Base-by-base conservation (phyloP, 2,888 invertebrate genomes). In the Spilarctia lutea region DNA sequence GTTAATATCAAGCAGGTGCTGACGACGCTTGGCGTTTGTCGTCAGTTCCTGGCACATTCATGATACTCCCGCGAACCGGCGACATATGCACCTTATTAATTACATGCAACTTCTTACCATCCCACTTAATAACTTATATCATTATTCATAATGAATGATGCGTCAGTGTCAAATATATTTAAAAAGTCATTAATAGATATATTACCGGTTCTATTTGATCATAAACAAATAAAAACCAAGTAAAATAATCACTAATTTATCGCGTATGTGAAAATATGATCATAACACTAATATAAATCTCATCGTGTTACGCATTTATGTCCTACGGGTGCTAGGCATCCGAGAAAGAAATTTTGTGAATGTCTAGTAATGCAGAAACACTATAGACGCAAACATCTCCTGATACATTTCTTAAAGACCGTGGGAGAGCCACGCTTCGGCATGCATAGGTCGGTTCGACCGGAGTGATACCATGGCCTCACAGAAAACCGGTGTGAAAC, bases 81-180 rank as follows among this genome's bases (percentile, higher is more conserved):
- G 83, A 78, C 85, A 84, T 81, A 85, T 84, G 80, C 75, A 72
- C 77, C 79, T 78, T 85, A 80, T 80, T 85, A 84, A 83, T 85
- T 83, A 85, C 76, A 68, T 81, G 10, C n/a, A 76, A 73, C 65
- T 65, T 24, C 65, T 66, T 72, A 72, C 79, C 56, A 60, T 75
- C 77, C 56, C 75, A 81, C 81, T 79, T 83, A 68, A 75, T 75
- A 27, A 72, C 80, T 79, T 75, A 68, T 74, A 79, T 69, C 52
- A 42, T 81, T 75, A 79, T 77, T 75, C 83, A 83, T 83, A 83
- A 81, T 81, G 75, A 74, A 79, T 82, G 75, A 71, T 68, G 63
- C 72, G 24, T 60, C 35, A 67, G 56, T 74, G 56, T 35, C 72
- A 67, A 30, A 16, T 30, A 60, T 16, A 27, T 60, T 16, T 60